These are phyloP conservation scores for Drosophila lini DNA, from an alignment of 1,140 invertebrate genomes.

Conservation along the genomic window DNA sequence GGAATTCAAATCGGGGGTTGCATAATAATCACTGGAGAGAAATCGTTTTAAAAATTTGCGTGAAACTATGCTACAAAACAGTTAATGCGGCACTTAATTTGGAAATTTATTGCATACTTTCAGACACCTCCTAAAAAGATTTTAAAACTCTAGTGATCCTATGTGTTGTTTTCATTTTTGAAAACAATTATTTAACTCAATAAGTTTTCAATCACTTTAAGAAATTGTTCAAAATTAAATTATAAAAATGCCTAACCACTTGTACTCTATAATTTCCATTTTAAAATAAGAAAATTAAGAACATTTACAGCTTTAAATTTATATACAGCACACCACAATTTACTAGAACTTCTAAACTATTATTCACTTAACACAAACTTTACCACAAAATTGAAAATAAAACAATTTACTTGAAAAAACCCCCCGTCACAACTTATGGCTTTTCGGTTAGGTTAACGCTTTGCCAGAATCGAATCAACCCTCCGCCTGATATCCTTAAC, in stretches of 20 bases:
- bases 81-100: no score
- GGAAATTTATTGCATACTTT: background rate
- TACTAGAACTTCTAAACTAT: background rate
- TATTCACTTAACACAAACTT: background rate
- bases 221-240: background rate
- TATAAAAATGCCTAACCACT: background rate
- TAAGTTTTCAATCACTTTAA: no score
- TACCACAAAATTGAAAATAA: background rate
- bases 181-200: no score
- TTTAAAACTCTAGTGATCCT: no score
- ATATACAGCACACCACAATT: background rate
- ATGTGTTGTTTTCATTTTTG: background rate
- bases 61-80: background rate
- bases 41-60: background rate
- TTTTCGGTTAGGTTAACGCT: slow-evolving; percentile 3
- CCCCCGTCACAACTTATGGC: background rate
- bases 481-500: background rate
- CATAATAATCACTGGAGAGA: no score
- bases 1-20: background rate
- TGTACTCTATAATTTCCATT: no score
- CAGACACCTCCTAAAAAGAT: background rate
- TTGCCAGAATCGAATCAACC: background rate
- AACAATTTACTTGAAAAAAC: background rate
- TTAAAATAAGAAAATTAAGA: no score
- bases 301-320: no score